Percentiles rank a stretch among this genome's conserved stretches.
phyloP scores from a whole-genome alignment of 2,888 invertebrate genomes.

The Drosophila barbarae region DNA sequence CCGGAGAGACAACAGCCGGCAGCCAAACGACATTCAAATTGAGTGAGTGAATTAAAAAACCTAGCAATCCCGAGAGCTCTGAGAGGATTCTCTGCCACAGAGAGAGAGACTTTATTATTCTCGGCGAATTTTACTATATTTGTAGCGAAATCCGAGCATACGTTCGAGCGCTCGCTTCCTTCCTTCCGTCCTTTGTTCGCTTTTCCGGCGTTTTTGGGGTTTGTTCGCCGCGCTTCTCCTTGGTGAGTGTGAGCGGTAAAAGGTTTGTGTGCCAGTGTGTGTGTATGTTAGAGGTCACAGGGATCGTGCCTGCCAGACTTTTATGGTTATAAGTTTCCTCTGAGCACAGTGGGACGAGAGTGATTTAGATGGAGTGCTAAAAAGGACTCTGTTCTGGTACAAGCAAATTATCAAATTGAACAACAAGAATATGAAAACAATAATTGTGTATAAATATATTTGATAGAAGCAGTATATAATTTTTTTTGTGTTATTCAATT shows the following conservation, averaged over 20 bases:
- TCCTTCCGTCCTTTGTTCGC: slow-evolving; percentile 55
- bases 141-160: slow-evolving; percentile 70
- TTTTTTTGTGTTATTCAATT: too few relatives aligned
- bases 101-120: slow-evolving; percentile 25
- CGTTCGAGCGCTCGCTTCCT: slow-evolving; percentile 66
- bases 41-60: slow-evolving; percentile 75
- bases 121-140: slow-evolving; percentile 36
- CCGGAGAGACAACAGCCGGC: slow-evolving; percentile 37
- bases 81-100: slow-evolving; percentile 12
- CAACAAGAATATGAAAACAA: background rate
- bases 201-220: slow-evolving; percentile 47
- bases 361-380: background rate
- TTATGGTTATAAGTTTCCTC: slow-evolving; percentile 30
- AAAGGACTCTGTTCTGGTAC: background rate
- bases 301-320: slow-evolving; percentile 60
- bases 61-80: slow-evolving; percentile 49
- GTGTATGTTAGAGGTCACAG: slow-evolving; percentile 56
- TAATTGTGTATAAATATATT: too few relatives aligned
- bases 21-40: slow-evolving; percentile 65
- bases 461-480: too few relatives aligned
- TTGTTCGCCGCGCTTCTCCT: slow-evolving; percentile 25
- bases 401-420: background rate
- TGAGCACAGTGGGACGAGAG: slow-evolving; percentile 60
- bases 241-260: slow-evolving; percentile 37
- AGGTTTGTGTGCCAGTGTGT: slow-evolving; percentile 42